A percentile compares a stretch with the other conserved stretches of the same genome.
Conservation (phyloP, 2,797 vertebrate species). For the Epinephelus coioides region DNA sequence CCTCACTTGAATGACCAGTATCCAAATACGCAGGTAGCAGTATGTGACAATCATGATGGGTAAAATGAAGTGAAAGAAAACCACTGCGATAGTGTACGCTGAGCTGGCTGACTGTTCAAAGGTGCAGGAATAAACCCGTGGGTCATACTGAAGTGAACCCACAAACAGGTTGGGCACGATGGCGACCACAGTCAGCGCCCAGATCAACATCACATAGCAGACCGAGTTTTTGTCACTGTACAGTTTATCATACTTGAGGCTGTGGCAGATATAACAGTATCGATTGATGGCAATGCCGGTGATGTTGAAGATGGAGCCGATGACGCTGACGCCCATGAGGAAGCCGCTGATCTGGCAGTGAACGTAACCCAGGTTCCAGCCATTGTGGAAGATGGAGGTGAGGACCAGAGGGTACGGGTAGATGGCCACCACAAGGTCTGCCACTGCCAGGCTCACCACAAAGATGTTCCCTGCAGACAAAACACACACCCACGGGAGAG, state of each 20-base stretch:
- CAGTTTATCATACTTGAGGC: conserved; percentile 93
- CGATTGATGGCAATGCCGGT: conserved; percentile 97
- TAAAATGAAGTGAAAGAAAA: conserved; percentile 94
- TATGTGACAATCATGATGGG: conserved; percentile 91
- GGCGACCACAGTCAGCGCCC: conserved; percentile 92
- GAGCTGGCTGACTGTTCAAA: conserved; percentile 94
- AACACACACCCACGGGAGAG: conserved; percentile 45
- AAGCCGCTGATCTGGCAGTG: conserved; percentile 98
- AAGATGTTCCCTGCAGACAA: conserved; percentile 93
- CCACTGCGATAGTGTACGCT: conserved; percentile 93
- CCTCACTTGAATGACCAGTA: conserved; percentile 88
- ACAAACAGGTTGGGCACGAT: conserved; percentile 94
- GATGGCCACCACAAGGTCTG: conserved; percentile 96
- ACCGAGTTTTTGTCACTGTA: conserved; percentile 95
- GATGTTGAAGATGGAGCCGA: conserved; percentile 98
- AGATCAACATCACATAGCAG: conserved; percentile 93
- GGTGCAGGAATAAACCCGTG: conserved; percentile 95
- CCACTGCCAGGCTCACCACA: conserved; percentile 96
- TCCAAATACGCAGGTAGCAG: conserved; percentile 92
- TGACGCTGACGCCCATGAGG: conserved; percentile 96
- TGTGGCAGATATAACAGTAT: conserved; percentile 98
- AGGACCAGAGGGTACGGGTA: conserved; percentile 97
- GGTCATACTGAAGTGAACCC: conserved; percentile 94
- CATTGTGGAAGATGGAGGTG: conserved; percentile 93
- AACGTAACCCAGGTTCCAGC: conserved; percentile 93